Evolutionary conservation across 2,888 invertebrate species (phyloP), one percentile per base, ranked within the genome.

Genomic region (Caenorhabditis doughertyi): DNA sequence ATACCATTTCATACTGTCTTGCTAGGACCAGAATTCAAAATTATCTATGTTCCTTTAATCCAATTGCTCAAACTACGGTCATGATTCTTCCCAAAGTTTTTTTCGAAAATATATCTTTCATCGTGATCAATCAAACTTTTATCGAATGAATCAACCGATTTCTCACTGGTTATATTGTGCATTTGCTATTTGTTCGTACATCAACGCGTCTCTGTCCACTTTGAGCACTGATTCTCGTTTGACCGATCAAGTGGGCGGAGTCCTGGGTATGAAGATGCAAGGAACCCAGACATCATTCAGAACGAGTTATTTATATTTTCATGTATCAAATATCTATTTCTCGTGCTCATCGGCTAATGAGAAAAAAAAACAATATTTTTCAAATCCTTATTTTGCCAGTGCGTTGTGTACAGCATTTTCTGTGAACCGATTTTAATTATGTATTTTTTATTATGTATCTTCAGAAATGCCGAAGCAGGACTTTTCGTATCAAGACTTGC

Each of bases 381-480:
- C 4, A 13, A 13, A 47, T 47, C 39, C 32, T 44, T 35, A 25
- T 27, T 25, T 49, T n/a, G n/a, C n/a, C n/a, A n/a, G n/a, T n/a
- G n/a, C n/a, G n/a, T n/a, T n/a, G n/a, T n/a, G n/a, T n/a, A n/a
- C n/a, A n/a, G n/a, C n/a, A n/a, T n/a, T n/a, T n/a, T n/a, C n/a
- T n/a, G n/a, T n/a, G n/a, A n/a, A n/a, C n/a, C n/a, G 29, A 13
- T 18, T 32, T 67, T 35, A 49, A 18, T 11, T 27, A 13, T 27
- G 9, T 32, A 32, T 18, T 56, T 2, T 56, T 35, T 5, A 13
- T 42, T 44, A n/a, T n/a, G n/a, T n/a, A n/a, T n/a, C n/a, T 71
- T 25, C 49, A 44, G 71, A 35, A 60, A 81, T 81, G 81, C 81
- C 76, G 42, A 81, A 76, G 32, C 81, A 81, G 70, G 76, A 81